phyloP scores from a whole-genome alignment of 2,113 vertebrate genomes.

The Phalacrocorax aristotelis region DNA sequence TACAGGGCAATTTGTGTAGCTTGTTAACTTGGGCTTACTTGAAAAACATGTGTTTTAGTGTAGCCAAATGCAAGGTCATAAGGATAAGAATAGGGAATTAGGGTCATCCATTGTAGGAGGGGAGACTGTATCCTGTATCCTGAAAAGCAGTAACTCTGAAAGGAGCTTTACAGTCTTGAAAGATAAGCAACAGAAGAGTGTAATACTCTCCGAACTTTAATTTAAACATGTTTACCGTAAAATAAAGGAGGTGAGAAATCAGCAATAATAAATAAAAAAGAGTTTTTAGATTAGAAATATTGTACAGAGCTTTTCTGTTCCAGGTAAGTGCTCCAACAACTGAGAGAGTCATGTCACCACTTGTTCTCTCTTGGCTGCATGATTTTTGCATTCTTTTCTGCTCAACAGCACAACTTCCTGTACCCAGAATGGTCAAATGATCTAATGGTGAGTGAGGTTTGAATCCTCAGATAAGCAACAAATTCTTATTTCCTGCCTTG shows the following conservation, averaged over 20 bases:
- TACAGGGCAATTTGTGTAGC: constrained; percentile 42
- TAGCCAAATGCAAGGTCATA: constrained; percentile 55
- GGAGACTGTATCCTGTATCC: constrained; percentile 13
- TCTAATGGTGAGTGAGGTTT: background rate
- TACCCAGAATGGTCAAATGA: constrained; percentile 15
- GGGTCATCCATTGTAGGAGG: background rate
- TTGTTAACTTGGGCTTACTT: constrained; percentile 39
- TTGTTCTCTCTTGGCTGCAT: constrained; percentile 14
- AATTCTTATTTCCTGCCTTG: background rate
- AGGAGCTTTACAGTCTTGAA: background rate
- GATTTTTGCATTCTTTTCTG: constrained; percentile 47
- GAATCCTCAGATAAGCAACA: background rate
- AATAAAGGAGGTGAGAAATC: background rate
- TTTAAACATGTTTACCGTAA: background rate
- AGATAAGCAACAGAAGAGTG: constrained; percentile 27
- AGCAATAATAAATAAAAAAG: background rate
- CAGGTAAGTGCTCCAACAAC: background rate
- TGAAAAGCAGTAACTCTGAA: constrained; percentile 34
- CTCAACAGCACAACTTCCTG: constrained; percentile 16
- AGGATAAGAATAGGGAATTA: constrained; percentile 48
- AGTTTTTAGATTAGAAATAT: background rate
- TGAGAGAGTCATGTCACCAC: background rate
- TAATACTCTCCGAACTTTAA: background rate
- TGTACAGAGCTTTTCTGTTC: background rate
- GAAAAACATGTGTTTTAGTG: constrained; percentile 20